A percentile compares a stretch with the other conserved stretches of the same genome.
These are phyloP conservation scores for Galerucella nymphaeae DNA, from an alignment of 2,888 invertebrate genomes.

Conservation along the genomic window DNA sequence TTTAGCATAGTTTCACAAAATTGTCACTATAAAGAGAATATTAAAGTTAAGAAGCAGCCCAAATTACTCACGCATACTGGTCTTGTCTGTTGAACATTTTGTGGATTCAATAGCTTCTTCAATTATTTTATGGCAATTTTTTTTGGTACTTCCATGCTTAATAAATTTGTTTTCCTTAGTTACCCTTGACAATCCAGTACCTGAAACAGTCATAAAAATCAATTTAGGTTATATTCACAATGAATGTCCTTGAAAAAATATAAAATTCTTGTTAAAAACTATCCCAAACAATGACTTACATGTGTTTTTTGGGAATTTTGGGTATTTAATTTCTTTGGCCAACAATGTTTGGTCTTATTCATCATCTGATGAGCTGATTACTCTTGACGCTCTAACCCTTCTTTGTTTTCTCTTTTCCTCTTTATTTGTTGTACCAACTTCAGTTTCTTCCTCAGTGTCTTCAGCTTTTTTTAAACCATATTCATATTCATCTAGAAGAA, in stretches of 20 bases:
- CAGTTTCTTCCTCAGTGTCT: neutral
- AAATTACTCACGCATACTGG: neutral
- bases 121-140: neutral
- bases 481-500: slow-evolving; percentile 4
- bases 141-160: neutral
- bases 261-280: no score
- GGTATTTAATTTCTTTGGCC: neutral
- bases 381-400: neutral
- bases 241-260: neutral
- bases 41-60: neutral
- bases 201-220: slow-evolving; percentile 1
- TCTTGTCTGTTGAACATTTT: slow-evolving; percentile 2
- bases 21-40: neutral
- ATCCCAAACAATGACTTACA: no score
- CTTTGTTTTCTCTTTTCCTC: neutral
- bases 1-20: slow-evolving; percentile 4
- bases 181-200: neutral
- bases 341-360: neutral
- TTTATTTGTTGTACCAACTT: neutral
- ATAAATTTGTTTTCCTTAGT: neutral
- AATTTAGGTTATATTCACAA: neutral
- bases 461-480: neutral
- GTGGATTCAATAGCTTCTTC: slow-evolving; percentile 1
- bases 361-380: slow-evolving; percentile 4
- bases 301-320: no score